Percentiles rank a stretch among this genome's conserved stretches.
phyloP scores from a whole-genome alignment of 1,140 invertebrate species.

The Hyposmocoma kahamanoa region DNA sequence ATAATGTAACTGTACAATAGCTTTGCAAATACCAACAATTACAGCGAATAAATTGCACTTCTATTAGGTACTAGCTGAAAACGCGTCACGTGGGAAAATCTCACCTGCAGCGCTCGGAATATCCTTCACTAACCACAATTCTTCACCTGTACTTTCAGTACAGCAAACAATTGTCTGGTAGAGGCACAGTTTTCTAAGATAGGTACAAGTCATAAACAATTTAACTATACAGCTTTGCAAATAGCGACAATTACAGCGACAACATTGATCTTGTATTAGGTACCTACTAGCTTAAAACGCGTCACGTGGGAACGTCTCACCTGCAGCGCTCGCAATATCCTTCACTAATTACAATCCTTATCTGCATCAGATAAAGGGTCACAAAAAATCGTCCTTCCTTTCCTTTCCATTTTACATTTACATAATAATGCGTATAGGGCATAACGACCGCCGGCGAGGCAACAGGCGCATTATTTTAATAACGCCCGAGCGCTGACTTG shows the following conservation, averaged over 20 bases:
- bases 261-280: no score
- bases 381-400: slow-evolving; percentile 47
- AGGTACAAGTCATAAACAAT: no score
- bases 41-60: not conserved
- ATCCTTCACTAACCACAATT: slow-evolving; percentile 52
- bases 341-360: slow-evolving; percentile 56
- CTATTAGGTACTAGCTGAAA: not conserved
- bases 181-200: no score
- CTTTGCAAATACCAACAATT: no score
- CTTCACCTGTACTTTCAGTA: no score
- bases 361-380: slow-evolving; percentile 55
- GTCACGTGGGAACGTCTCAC: slow-evolving; percentile 50
- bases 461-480: slow-evolving; percentile 46
- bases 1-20: no score
- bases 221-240: no score
- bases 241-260: no score
- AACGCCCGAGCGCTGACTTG: slow-evolving; percentile 31
- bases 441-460: slow-evolving; percentile 47
- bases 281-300: no score
- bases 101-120: slow-evolving; percentile 35
- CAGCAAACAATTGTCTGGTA: no score
- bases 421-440: slow-evolving; percentile 67
- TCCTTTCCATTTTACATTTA: slow-evolving; percentile 61
- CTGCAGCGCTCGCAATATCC: slow-evolving; percentile 33
- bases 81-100: slow-evolving; percentile 42